Conservation (phyloP, 2,888 invertebrate species). For the Criorhina ranunculi region DNA sequence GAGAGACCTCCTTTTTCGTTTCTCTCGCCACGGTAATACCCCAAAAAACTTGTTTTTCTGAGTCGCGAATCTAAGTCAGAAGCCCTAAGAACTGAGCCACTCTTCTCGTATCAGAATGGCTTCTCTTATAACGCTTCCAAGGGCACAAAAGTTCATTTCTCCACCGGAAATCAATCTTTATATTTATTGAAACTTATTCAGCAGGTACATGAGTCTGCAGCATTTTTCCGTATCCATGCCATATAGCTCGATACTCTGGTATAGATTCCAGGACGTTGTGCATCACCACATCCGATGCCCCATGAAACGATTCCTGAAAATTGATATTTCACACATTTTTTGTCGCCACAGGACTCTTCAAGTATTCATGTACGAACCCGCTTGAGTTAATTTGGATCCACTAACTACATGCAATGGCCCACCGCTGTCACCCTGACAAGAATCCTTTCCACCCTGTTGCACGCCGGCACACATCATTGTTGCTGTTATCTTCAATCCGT, state of each 20-base stretch:
- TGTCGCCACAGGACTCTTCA: no score
- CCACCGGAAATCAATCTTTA: neutral
- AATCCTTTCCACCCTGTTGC: constrained; percentile 66
- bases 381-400: constrained; percentile 55
- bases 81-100: no score
- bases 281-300: constrained; percentile 75
- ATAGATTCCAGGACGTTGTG: constrained; percentile 74
- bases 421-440: constrained; percentile 74
- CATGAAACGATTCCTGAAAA: constrained; percentile 77
- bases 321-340: neutral
- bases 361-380: constrained; percentile 10
- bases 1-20: no score
- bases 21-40: no score
- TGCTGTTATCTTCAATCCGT: constrained; percentile 45
- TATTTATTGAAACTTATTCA: neutral
- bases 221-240: constrained; percentile 71
- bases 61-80: no score
- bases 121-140: no score
- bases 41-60: no score
- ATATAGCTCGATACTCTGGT: constrained; percentile 73
- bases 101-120: no score
- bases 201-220: constrained; percentile 61
- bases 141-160: no score
- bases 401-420: constrained; percentile 66
- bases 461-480: constrained; percentile 67